phyloP scores from a whole-genome alignment of 2,888 invertebrate species.

The Nomada lathburiana region DNA sequence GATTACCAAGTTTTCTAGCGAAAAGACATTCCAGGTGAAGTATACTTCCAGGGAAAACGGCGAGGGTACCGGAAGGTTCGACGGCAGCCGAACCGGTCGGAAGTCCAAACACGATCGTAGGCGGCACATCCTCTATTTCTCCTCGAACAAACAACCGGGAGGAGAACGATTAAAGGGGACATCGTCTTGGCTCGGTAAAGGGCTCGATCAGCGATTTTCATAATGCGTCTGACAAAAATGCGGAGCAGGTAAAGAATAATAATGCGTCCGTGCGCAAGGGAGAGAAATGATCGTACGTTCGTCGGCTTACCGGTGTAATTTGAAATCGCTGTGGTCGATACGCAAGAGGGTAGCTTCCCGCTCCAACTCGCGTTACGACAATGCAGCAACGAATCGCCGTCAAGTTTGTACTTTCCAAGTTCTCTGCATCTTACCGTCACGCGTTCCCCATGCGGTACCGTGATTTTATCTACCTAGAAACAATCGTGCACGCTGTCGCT shows the following conservation, averaged over 20 bases:
- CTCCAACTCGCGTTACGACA: constrained; percentile 94
- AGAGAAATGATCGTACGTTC: neutral
- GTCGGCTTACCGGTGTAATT: constrained; percentile 91
- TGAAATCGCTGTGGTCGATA: constrained; percentile 93
- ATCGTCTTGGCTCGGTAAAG: too few species aligned
- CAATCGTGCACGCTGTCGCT: neutral
- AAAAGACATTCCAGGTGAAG: constrained; percentile 93
- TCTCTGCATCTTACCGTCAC: constrained; percentile 92
- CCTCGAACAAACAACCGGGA: constrained; percentile 66
- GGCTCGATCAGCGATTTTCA: neutral
- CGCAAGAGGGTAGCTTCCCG: constrained; percentile 91
- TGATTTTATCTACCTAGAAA: constrained; percentile 81
- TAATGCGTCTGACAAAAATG: neutral
- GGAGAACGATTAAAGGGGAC: constrained; percentile 20
- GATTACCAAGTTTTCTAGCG: constrained; percentile 90
- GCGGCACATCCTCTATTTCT: constrained; percentile 91
- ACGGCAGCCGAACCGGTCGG: constrained; percentile 92
- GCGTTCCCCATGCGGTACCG: constrained; percentile 90
- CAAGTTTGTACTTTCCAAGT: constrained; percentile 93
- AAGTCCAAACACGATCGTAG: constrained; percentile 91
- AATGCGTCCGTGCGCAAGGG: too few species aligned
- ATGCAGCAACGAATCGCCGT: constrained; percentile 90
- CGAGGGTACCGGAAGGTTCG: constrained; percentile 91
- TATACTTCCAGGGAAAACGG: constrained; percentile 92
- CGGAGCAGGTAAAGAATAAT: too few species aligned